Conservation (phyloP, 2,797 vertebrate genomes). For the Centroberyx gerrardi region DNA sequence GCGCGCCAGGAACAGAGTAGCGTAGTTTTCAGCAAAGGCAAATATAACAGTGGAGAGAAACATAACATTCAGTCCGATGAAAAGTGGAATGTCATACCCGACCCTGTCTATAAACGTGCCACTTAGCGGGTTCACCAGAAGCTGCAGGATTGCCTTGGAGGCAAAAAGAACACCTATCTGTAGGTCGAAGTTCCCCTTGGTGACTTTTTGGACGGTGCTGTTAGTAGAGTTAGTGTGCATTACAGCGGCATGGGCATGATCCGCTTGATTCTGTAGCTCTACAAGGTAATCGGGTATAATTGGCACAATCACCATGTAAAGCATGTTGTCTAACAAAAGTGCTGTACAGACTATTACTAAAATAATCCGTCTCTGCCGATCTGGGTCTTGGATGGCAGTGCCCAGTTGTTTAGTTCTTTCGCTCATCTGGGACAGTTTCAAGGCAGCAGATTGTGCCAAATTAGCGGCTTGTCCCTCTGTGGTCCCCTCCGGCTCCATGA, state of each 20-base stretch:
- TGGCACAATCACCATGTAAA: constrained; percentile 99
- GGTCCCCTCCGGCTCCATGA: constrained; percentile 81
- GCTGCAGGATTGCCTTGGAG: constrained; percentile 96
- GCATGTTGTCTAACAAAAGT: constrained; percentile 97
- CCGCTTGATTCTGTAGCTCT: constrained; percentile 83
- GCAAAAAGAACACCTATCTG: constrained; percentile 97
- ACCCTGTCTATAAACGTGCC: constrained; percentile 97
- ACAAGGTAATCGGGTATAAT: constrained; percentile 96
- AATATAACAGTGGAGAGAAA: constrained; percentile 95
- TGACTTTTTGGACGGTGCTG: constrained; percentile 69
- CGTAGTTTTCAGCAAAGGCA: constrained; percentile 94
- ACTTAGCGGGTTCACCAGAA: constrained; percentile 94
- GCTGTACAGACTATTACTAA: constrained; percentile 93
- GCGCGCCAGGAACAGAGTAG: constrained; percentile 93
- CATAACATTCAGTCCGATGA: constrained; percentile 94
- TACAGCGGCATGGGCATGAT: constrained; percentile 42
- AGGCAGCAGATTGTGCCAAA: constrained; percentile 88
- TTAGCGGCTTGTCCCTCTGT: constrained; percentile 75
- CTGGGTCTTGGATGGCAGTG: constrained; percentile 88
- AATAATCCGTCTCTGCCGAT: constrained; percentile 91
- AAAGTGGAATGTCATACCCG: constrained; percentile 94
- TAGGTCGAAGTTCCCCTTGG: constrained; percentile 91
- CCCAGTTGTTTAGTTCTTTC: constrained; percentile 92
- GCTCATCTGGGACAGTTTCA: constrained; percentile 92
- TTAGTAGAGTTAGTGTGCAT: constrained; percentile 80